phyloP scores from a whole-genome alignment of 1,140 invertebrate species.

The Drosophila kikkawai region DNA sequence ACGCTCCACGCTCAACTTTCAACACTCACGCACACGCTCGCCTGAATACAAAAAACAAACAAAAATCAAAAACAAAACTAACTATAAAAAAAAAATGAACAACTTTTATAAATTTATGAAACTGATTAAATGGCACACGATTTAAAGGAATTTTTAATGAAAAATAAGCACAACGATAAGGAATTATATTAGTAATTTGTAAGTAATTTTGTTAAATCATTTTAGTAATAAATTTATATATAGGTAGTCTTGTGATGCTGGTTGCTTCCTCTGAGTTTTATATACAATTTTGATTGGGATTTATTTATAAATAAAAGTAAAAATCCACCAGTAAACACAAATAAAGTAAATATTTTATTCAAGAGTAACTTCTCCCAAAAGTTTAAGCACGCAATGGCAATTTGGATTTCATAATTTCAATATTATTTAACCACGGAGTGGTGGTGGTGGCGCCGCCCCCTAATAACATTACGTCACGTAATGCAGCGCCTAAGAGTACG shows the following conservation, averaged over 20 bases:
- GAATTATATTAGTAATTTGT: neutral
- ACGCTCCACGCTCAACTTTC: conserved; percentile 24
- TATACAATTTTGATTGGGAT: no score
- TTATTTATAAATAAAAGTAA: neutral
- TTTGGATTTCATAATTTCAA: conserved; percentile 4
- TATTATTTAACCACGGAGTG: conserved; percentile 8
- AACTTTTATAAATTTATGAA: conserved; percentile 4
- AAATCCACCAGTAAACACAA: neutral
- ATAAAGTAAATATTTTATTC: neutral
- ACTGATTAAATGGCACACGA: neutral
- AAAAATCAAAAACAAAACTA: neutral
- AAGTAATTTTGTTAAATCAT: no score
- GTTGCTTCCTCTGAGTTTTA: no score
- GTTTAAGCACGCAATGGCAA: neutral
- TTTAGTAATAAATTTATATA: no score
- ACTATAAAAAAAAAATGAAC: neutral
- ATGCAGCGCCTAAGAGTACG: conserved; percentile 8
- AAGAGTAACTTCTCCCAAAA: neutral
- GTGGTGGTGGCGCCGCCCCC: neutral
- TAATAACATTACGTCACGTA: conserved; percentile 24
- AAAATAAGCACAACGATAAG: neutral
- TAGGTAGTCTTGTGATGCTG: neutral
- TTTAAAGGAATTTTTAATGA: neutral
- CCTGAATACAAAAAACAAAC: conserved; percentile 18
- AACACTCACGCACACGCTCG: conserved; percentile 30